Evolutionary conservation across 2,888 invertebrate genomes (phyloP).

Genomic region (Seira musarum): DNA sequence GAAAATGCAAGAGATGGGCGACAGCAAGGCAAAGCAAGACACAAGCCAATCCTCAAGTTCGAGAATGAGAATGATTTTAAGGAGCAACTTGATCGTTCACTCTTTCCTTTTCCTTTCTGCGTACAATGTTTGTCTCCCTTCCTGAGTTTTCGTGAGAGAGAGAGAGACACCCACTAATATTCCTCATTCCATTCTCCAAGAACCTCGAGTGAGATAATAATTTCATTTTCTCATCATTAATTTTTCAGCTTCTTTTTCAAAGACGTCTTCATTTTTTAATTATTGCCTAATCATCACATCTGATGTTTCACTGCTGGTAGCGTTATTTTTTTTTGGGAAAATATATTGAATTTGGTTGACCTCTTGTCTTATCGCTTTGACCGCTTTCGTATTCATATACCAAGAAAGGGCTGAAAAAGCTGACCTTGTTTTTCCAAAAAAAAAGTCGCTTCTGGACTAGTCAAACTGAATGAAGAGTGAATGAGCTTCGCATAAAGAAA

Average conservation of each 20-base stretch:
- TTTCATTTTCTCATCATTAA: too few species aligned
- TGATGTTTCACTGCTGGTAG: too few species aligned
- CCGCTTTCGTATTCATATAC: not conserved
- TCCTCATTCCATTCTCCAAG: not conserved
- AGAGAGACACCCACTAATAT: not conserved
- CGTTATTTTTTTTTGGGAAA: not conserved
- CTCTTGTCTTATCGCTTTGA: not conserved
- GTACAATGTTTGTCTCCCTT: too few species aligned
- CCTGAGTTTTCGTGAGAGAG: too few species aligned
- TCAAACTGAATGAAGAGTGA: not conserved
- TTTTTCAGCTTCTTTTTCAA: too few species aligned
- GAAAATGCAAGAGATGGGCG: too few species aligned
- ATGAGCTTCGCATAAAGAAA: too few species aligned
- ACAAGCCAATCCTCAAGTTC: too few species aligned
- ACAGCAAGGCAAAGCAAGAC: too few species aligned
- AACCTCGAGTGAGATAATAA: not conserved
- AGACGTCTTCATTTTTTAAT: too few species aligned
- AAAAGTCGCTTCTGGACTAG: not conserved
- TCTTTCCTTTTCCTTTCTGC: not conserved
- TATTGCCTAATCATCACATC: too few species aligned
- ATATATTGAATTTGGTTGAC: not conserved
- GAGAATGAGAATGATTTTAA: not conserved
- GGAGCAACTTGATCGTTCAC: not conserved
- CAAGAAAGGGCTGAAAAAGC: not conserved
- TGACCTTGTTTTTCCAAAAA: constrained; percentile 18